Conservation (phyloP, 2,797 vertebrate species). For the Danio aesculapii region DNA sequence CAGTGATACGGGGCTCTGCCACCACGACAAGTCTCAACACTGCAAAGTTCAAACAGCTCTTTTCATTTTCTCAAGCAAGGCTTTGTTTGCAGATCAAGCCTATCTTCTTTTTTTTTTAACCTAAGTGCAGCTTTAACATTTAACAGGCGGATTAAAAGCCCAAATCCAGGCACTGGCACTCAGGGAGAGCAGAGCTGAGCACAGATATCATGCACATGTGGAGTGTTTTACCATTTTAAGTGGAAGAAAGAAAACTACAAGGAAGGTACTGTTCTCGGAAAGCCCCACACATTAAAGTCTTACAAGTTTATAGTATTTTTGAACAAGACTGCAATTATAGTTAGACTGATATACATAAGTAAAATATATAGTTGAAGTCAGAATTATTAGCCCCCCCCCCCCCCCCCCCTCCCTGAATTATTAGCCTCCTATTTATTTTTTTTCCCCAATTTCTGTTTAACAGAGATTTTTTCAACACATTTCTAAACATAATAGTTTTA, state of each 20-base stretch:
- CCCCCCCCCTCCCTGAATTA: too few relatives aligned
- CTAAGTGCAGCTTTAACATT: conserved; percentile 81
- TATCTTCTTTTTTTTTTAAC: conserved; percentile 66
- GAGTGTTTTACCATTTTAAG: conserved; percentile 26
- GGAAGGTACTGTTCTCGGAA: conserved; percentile 41
- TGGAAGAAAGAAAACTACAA: conserved; percentile 27
- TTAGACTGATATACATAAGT: too few relatives aligned
- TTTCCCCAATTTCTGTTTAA: too few relatives aligned
- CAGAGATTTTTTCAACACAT: too few relatives aligned
- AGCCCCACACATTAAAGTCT: conserved; percentile 8
- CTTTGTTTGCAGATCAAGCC: conserved; percentile 86
- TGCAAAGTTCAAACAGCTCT: conserved; percentile 82
- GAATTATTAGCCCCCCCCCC: too few relatives aligned
- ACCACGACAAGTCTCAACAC: conserved; percentile 82
- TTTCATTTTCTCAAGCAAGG: conserved; percentile 81
- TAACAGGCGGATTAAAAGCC: conserved; percentile 85
- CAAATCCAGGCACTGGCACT: conserved; percentile 79
- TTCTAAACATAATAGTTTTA: too few relatives aligned
- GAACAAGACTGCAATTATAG: not conserved
- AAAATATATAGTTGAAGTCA: too few relatives aligned
- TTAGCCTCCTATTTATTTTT: too few relatives aligned
- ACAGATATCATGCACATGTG: conserved; percentile 49
- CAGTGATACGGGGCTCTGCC: conserved; percentile 77
- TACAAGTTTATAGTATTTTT: not conserved
- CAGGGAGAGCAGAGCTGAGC: conserved; percentile 77